Conservation (phyloP, 1,140 invertebrate genomes). For the Hycleus cichorii region DNA sequence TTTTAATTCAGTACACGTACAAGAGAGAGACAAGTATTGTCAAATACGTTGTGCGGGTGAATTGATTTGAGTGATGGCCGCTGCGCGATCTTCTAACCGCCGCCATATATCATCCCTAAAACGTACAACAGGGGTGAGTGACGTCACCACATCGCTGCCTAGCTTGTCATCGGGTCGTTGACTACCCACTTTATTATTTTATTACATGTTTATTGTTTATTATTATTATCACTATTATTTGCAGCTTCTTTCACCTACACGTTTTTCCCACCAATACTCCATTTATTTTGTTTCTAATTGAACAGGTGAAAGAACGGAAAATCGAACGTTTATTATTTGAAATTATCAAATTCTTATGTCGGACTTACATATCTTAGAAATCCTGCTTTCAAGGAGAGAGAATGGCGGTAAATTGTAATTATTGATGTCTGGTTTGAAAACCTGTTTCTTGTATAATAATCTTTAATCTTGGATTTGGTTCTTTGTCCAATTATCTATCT, state of each 20-base stretch:
- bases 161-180: slow-evolving; percentile 20
- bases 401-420: too few species aligned
- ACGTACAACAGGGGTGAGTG: slow-evolving; percentile 16
- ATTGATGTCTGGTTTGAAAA: too few species aligned
- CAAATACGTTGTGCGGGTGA: slow-evolving; percentile 21
- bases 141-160: slow-evolving; percentile 19
- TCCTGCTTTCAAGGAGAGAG: too few species aligned
- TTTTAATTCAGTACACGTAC: slow-evolving; percentile 7
- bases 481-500: too few species aligned
- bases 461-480: too few species aligned
- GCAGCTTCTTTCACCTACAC: not conserved
- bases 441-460: too few species aligned
- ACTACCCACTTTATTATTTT: slow-evolving; percentile 22
- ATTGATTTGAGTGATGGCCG: slow-evolving; percentile 34
- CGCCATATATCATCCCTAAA: slow-evolving; percentile 28
- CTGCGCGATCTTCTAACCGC: slow-evolving; percentile 30
- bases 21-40: slow-evolving; percentile 14
- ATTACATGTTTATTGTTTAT: slow-evolving; percentile 23
- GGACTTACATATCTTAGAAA: too few species aligned
- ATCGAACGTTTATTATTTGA: not conserved
- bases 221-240: not conserved
- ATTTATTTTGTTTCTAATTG: too few species aligned
- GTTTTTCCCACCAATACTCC: not conserved
- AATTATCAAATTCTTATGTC: too few species aligned
- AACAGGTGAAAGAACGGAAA: not conserved